Conservation (phyloP, 23 tunicate species). For the Diplosoma virens region DNA sequence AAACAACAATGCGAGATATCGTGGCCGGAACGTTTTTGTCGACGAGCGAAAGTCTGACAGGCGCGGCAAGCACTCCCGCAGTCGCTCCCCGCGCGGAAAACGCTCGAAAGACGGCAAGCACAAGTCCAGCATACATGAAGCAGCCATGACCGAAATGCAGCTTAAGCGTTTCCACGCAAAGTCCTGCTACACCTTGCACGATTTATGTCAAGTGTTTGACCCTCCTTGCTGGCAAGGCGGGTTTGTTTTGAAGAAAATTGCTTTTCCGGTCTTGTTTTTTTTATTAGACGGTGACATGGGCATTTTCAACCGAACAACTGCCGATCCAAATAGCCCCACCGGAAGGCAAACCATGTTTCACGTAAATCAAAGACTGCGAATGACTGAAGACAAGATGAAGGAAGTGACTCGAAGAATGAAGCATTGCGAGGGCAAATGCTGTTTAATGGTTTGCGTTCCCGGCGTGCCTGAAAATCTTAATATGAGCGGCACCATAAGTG, state of each 20-base stretch:
- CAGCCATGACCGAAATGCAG: conserved; percentile 68
- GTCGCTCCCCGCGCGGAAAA: conserved; percentile 22
- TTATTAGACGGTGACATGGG: conserved; percentile 90
- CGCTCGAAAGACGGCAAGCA: conserved; percentile 3
- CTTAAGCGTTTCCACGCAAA: conserved; percentile 59
- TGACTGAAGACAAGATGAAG: conserved; percentile 58
- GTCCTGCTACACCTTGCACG: conserved; percentile 59
- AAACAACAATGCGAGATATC: conserved; percentile 28
- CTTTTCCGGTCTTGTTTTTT: conserved; percentile 84
- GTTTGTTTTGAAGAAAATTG: conserved; percentile 81
- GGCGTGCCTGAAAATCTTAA: conserved; percentile 77
- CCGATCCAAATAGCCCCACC: conserved; percentile 80
- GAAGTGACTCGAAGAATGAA: conserved; percentile 62
- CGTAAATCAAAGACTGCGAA: conserved; percentile 58
- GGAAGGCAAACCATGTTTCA: conserved; percentile 66
- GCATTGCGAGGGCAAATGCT: conserved; percentile 45
- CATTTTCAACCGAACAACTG: conserved; percentile 63
- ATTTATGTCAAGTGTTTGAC: conserved; percentile 67
- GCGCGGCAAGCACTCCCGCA: conserved; percentile 8
- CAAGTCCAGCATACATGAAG: conserved; percentile 26
- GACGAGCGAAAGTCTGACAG: conserved; percentile 24
- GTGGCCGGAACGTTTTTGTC: conserved; percentile 38
- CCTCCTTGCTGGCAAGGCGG: conserved; percentile 99
- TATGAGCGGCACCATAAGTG: conserved; percentile 54
- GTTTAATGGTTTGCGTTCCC: conserved; percentile 83